Conservation (phyloP, 2,113 vertebrate genomes). For the Camelus dromedarius region DNA sequence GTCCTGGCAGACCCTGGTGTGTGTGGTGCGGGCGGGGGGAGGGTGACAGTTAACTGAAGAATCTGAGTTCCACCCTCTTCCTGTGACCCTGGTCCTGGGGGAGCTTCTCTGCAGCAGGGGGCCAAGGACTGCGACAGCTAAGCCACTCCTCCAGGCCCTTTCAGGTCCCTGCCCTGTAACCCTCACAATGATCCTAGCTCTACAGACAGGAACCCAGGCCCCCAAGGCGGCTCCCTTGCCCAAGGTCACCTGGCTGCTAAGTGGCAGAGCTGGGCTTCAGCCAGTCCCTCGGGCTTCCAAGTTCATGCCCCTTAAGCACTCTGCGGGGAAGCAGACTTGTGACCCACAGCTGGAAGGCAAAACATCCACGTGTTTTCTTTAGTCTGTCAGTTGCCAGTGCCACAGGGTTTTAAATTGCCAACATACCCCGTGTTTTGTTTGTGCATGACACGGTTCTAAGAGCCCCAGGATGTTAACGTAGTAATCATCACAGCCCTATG, state of each 20-base stretch:
- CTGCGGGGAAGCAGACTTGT: background rate
- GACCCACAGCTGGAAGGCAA: background rate
- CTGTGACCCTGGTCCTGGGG: background rate
- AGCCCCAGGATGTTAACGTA: background rate
- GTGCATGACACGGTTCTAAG: background rate
- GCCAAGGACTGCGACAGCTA: background rate
- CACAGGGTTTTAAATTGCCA: background rate
- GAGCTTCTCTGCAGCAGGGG: background rate
- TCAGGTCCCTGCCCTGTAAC: background rate
- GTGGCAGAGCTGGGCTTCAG: background rate
- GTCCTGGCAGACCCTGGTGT: background rate
- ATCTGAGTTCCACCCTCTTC: background rate
- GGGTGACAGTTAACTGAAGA: conserved; percentile 79
- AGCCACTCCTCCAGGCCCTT: background rate
- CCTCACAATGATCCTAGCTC: background rate
- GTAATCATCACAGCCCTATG: background rate
- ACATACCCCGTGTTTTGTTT: background rate
- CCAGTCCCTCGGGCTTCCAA: background rate
- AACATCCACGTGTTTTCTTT: background rate
- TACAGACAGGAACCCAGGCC: background rate
- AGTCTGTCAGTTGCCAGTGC: background rate
- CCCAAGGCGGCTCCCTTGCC: background rate
- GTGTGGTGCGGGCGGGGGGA: background rate
- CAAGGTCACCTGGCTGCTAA: background rate
- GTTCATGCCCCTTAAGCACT: background rate